phyloP scores from a whole-genome alignment of 2,797 vertebrate genomes.

The Onychomys leucogaster region DNA sequence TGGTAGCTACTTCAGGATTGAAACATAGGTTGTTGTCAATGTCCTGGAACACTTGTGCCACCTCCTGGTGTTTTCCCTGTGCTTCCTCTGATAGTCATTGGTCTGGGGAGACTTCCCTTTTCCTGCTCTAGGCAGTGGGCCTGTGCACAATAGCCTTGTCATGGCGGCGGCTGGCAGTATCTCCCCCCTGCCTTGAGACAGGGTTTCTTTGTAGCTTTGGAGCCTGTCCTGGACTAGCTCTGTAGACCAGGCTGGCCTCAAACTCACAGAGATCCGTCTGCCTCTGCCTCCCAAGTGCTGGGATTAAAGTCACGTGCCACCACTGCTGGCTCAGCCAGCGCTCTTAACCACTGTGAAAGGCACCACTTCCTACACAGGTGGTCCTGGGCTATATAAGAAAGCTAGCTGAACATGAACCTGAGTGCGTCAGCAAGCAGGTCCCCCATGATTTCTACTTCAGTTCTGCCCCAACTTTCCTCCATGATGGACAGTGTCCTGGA shows the following conservation, averaged over 20 bases:
- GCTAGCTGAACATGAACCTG: not conserved
- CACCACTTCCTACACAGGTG: not conserved
- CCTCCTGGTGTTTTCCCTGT: conserved; percentile 89
- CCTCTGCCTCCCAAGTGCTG: not conserved
- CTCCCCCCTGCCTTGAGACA: no score
- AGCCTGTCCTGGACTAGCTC: not conserved
- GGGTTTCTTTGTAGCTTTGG: not conserved
- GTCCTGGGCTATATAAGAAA: not conserved
- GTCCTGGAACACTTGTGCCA: conserved; percentile 82
- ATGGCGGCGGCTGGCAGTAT: no score
- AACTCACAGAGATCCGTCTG: rapidly evolving
- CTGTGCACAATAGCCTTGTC: conserved; percentile 91
- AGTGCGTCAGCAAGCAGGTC: not conserved
- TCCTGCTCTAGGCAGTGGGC: conserved; percentile 92
- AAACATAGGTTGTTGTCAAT: not conserved
- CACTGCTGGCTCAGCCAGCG: no score
- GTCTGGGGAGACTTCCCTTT: conserved; percentile 95
- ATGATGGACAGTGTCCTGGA: not conserved
- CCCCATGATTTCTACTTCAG: not conserved
- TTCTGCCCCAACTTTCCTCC: not conserved
- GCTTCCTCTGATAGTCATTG: conserved; percentile 93
- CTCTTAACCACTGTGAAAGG: not conserved
- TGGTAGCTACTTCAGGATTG: conserved; percentile 29
- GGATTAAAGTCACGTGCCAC: no score
- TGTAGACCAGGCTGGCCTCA: not conserved